phyloP scores from a whole-genome alignment of 1,140 invertebrate species.

The Nasonia vitripennis region DNA sequence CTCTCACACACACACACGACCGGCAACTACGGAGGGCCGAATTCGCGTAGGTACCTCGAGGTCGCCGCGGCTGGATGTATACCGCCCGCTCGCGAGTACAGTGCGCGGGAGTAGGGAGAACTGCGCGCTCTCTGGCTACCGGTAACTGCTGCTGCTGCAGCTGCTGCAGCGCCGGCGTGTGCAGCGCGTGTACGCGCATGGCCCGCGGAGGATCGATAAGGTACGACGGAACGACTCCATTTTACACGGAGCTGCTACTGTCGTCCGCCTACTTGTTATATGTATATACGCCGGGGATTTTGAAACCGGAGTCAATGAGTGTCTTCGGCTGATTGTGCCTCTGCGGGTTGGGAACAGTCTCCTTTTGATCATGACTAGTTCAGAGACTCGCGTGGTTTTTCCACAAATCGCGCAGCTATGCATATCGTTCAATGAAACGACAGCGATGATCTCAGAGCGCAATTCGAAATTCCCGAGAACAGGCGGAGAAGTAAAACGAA shows the following conservation, averaged over 20 bases:
- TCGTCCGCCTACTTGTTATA: not conserved
- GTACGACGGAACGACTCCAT: conserved; percentile 46
- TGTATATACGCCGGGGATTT: not conserved
- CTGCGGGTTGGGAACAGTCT: too few relatives aligned
- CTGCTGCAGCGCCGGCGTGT: not conserved
- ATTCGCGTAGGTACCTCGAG: conserved; percentile 6
- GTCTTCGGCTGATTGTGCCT: too few relatives aligned
- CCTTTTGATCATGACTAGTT: not conserved
- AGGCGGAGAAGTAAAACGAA: too few relatives aligned
- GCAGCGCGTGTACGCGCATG: not conserved
- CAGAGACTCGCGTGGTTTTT: too few relatives aligned
- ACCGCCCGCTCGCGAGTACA: not conserved
- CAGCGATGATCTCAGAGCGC: too few relatives aligned
- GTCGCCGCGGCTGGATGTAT: not conserved
- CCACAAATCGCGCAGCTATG: too few relatives aligned
- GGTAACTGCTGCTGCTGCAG: not conserved
- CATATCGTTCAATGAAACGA: too few relatives aligned
- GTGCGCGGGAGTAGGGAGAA: not conserved
- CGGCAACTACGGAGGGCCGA: not conserved
- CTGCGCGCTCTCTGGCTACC: not conserved
- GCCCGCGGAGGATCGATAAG: conserved; percentile 30
- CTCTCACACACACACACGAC: not conserved
- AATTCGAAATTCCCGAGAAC: too few relatives aligned
- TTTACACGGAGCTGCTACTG: conserved; percentile 21
- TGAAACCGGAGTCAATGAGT: too few relatives aligned